Base-by-base conservation (phyloP, 1,140 invertebrate genomes). In the Adoxophyes honmai region DNA sequence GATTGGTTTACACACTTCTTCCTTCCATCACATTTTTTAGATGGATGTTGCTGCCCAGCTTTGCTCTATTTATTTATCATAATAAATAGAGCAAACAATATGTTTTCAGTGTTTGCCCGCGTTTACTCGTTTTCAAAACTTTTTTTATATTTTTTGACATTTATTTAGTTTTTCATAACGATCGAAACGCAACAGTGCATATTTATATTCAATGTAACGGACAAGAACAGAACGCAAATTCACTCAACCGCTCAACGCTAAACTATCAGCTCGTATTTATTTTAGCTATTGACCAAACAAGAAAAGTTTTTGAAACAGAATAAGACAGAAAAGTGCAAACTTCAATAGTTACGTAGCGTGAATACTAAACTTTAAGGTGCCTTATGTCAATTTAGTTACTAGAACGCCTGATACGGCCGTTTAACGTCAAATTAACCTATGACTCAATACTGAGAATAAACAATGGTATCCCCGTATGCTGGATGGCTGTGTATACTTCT, bases 391-490 rank as follows among this genome's bases (percentile, higher is more conserved):
- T 3, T 28, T 28, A 28, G 21, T 48, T 33, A 48, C 21, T 16
- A 48, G 21, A 48, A 48, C 21, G 42, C 18, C 16, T 13, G 3
- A 14, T 48, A 48, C 21, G 21, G 18, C 15, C 16, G n/a, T 28
- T 48, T 48, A 7, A 48, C n/a, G 16, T 72, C 62, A 66, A 60
- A 37, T 56, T 42, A 55, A 16, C 48, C 13, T 57, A 75, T 82
- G 79, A 80, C 59, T 81, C 73, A 77, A 63, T 68, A 52, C 15
- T 11, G 48, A 65, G 42, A 59, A 61, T 68, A 73, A 72, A 81
- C 78, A 83, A 86, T 86, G 81, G 70, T 69, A 52, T 71, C 65
- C 21, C 64, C 58, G 54, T 21, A 21, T 11, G 6, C 39, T n/a
- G 13, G 34, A 16, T 58, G 55, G 61, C 52, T 73, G 34, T 54